Conservation (phyloP, 30 jellyfish, hydroid and myxozoan genomes). For the Catostylus mosaicus region DNA sequence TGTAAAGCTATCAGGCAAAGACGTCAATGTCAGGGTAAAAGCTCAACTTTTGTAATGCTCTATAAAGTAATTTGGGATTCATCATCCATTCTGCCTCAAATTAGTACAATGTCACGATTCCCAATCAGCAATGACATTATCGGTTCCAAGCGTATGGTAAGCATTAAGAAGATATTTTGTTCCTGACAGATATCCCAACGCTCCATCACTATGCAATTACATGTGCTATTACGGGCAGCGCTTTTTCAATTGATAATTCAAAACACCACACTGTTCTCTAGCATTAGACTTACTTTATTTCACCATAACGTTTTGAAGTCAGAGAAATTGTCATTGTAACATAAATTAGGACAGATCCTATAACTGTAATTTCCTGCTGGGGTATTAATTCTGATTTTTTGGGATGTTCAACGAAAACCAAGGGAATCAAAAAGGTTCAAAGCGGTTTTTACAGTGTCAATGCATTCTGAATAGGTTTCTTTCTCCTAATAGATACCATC, state of each 20-base stretch:
- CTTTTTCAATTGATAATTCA: constrained; percentile 38
- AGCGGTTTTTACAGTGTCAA: constrained; percentile 1
- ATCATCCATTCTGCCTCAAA: constrained; percentile 67
- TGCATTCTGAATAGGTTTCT: constrained; percentile 15
- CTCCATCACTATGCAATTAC: constrained; percentile 7
- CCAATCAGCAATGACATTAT: constrained; percentile 43
- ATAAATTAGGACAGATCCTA: constrained; percentile 35
- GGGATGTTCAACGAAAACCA: constrained; percentile 60
- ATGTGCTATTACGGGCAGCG: constrained; percentile 21
- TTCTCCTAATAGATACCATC: constrained; percentile 32
- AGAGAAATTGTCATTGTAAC: constrained; percentile 32
- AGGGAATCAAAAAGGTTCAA: constrained; percentile 22
- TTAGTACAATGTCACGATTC: constrained; percentile 25
- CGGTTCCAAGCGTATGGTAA: constrained; percentile 42
- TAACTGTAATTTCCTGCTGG: constrained; percentile 7
- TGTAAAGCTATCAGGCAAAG: constrained; percentile 47
- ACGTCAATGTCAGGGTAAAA: constrained; percentile 33
- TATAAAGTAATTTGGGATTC: not conserved
- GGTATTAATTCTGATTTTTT: constrained; percentile 52
- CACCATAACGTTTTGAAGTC: not conserved
- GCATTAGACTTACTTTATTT: constrained; percentile 29
- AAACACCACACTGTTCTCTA: constrained; percentile 60
- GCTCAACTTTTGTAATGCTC: not conserved
- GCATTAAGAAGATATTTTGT: constrained; percentile 49
- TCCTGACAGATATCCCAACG: constrained; percentile 29